Base-by-base conservation (phyloP, 2,113 vertebrate genomes). In the Lepus americanus region DNA sequence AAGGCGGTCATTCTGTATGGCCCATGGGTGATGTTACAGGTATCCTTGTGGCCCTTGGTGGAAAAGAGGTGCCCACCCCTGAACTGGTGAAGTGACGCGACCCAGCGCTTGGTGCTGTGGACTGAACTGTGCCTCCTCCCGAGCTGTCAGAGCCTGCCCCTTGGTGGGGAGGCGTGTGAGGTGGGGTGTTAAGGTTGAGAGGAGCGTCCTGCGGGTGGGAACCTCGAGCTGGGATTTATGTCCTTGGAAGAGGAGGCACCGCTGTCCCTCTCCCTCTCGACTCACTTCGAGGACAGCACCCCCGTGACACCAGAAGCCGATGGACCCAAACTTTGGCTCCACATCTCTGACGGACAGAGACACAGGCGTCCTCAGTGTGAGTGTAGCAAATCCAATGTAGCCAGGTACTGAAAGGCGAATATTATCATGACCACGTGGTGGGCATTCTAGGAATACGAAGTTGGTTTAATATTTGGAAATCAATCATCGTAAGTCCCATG, bases 391-490 rank as follows among this genome's bases (percentile, higher is more conserved):
- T 86, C 33, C 79, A 73, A 90, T 80, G 44, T 36, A 81, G 67
- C 33, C 59, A 1, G 59, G 76, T 17, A 5, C 59, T 49, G 33
- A 87, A 23, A 61, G 13, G 7, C 33, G 39, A 44, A 69, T 29
- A 63, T 59, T 36, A 77, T 55, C 69, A 33, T 49, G 39, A 77
- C 61, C 1, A 9, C 86, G 13, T 27, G 36, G 22, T 91, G 4
- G 87, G 91, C 78, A 49, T 83, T 72, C 78, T 53, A 64, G n/a
- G 55, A 59, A 59, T 59, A 59, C 17, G 5, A 19, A 17, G 17
- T 14, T 17, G 55, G 17, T 59, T 59, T 59, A 94, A 78, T 92
- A 77, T 82, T 90, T 91, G 78, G n/a, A 94, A 89, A 88, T 96
- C 76, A 53, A 23, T 87, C 6, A 94, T 6, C 20, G 12, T 94